A percentile compares a stretch with the other conserved stretches of the same genome.
Conservation (phyloP, 2,797 vertebrate species). For the Lutjanus argentimaculatus region DNA sequence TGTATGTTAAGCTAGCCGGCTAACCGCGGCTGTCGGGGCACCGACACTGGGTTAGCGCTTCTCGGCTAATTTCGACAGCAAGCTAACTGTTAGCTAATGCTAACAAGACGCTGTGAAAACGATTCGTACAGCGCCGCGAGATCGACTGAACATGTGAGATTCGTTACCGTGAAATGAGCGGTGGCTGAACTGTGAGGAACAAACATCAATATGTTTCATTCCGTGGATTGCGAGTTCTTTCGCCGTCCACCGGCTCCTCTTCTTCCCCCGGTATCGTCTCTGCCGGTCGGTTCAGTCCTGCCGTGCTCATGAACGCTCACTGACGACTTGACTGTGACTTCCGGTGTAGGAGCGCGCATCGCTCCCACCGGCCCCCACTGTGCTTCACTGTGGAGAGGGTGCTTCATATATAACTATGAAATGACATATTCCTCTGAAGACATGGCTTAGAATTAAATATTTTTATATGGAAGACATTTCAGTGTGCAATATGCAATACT, state of each 20-base stretch:
- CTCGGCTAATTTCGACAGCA: conserved; percentile 46
- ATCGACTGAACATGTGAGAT: rapidly evolving
- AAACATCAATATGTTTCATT: conserved; percentile 19
- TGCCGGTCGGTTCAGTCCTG: conserved; percentile 75
- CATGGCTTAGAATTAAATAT: background rate
- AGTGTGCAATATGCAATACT: too few relatives aligned
- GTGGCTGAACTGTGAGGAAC: background rate
- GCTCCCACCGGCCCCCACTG: background rate
- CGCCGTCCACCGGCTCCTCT: conserved; percentile 49
- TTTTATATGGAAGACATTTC: too few relatives aligned
- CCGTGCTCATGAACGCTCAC: conserved; percentile 50
- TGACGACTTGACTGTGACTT: conserved; percentile 49
- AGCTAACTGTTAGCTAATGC: conserved; percentile 23
- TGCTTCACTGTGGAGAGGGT: too few relatives aligned
- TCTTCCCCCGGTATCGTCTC: conserved; percentile 47
- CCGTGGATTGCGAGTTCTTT: conserved; percentile 22
- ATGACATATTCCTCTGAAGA: background rate
- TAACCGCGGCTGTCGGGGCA: background rate
- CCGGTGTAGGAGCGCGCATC: conserved; percentile 63
- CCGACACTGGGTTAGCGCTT: conserved; percentile 40
- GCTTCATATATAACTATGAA: background rate
- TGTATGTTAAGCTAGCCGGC: conserved; percentile 12
- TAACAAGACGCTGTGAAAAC: background rate
- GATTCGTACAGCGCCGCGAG: too few relatives aligned
- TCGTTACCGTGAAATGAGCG: conserved; percentile 34